These are phyloP conservation scores for Lutjanus argentimaculatus DNA, from an alignment of 2,797 vertebrate species.

Conservation along the genomic window DNA sequence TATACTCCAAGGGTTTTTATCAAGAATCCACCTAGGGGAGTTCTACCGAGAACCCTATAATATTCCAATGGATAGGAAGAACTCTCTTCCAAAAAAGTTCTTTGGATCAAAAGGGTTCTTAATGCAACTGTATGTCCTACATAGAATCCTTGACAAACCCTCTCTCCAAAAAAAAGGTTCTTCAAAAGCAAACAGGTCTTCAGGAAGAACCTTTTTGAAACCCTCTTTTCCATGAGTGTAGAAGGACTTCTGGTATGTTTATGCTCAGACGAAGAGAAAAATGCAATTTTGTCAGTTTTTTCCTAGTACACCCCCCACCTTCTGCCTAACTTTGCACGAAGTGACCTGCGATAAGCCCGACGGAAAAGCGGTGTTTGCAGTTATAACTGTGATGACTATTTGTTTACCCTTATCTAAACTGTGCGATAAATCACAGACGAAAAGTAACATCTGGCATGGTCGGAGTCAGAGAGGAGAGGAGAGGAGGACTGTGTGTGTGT, in stretches of 20 bases:
- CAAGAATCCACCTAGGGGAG: too few species aligned
- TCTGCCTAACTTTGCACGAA: slow-evolving; percentile 76
- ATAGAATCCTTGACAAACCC: too few species aligned
- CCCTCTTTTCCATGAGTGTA: too few species aligned
- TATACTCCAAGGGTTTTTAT: too few species aligned
- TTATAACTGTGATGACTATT: slow-evolving; percentile 85
- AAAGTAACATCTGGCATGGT: slow-evolving; percentile 82
- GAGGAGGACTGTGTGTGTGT: slow-evolving; percentile 10
- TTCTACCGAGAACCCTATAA: too few species aligned
- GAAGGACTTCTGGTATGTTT: slow-evolving; percentile 63
- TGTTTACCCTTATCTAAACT: slow-evolving; percentile 84
- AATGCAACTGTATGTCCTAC: too few species aligned
- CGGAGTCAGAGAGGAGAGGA: slow-evolving; percentile 55
- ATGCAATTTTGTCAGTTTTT: slow-evolving; percentile 50
- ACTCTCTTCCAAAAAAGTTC: too few species aligned
- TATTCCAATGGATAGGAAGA: too few species aligned
- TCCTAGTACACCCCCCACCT: neutral
- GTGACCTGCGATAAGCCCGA: slow-evolving; percentile 81
- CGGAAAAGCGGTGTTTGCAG: slow-evolving; percentile 80
- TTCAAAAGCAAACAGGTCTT: too few species aligned
- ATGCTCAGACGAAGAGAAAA: slow-evolving; percentile 54
- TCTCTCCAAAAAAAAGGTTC: too few species aligned
- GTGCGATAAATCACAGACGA: slow-evolving; percentile 78
- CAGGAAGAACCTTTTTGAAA: too few species aligned
- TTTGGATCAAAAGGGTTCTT: too few species aligned